Base-by-base conservation (phyloP, 2,888 invertebrate genomes). In the Alcis repandata region DNA sequence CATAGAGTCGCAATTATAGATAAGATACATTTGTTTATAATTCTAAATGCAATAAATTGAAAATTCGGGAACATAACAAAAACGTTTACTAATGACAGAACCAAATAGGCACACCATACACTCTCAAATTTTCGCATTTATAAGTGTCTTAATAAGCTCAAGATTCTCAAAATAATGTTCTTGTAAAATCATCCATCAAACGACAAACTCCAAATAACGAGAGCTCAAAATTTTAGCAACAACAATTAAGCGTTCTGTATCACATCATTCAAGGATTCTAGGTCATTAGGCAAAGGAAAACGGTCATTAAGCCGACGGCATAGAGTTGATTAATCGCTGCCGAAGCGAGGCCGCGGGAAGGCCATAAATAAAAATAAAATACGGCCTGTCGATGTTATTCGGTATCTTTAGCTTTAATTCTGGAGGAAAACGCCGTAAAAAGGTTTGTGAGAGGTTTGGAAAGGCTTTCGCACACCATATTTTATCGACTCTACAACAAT, bases 251-350 rank as follows among this genome's bases (percentile, higher is more conserved):
- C 67, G 68, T 69, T 68, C 62, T 51, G 62, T 61, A 63, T 62
- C 68, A 61, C 70, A 75, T 73, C 73, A 70, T 68, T 76, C 68
- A 69, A 60, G 63, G 70, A 72, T 73, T 68, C 69, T 74, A 76
- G 74, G 76, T 78, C 77, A 73, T 78, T 78, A 75, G 74, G 71
- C 73, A 74, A 72, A 72, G 69, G 73, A 74, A 73, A 76, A 73
- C 73, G 71, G 70, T 74, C 75, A 76, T 76, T 76, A 77, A 69
- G 68, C 67, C 70, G 63, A 57, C 57, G 66, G 73, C 67, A 73
- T 73, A 76, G 68, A 69, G 73, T 75, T 77, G 74, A 77, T 77
- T 77, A 76, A 77, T 77, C 60, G 72, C 43, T 61, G 59, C 66
- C 58, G 56, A 51, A 45, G 53, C 59, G 45, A 62, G 54, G 63